Base-by-base conservation (phyloP, 2,113 vertebrate species). In the Chaetura pelagica region DNA sequence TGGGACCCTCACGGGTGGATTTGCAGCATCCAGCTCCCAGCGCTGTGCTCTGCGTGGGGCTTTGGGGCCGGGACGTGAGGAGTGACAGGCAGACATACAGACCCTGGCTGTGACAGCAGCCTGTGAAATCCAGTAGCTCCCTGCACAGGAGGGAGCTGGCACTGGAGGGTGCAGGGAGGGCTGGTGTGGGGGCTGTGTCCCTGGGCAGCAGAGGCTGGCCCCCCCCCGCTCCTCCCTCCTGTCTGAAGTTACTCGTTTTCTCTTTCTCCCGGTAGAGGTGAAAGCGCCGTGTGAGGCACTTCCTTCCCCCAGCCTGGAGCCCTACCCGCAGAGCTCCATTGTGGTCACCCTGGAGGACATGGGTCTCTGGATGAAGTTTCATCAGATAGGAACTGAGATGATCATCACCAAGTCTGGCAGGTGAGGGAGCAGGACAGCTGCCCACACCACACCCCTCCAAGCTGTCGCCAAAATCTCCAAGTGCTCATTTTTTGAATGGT, bases 361-460 rank as follows among this genome's bases (percentile, higher is more conserved):
- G 42, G 97, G 97, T 23, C 98, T 99, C 58, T 99, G 99, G 99
- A 98, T 97, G 89, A 97, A 98, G 73, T 99, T 99, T 90, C 97
- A 98, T 82, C 98, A 98, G 91, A 98, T 98, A 20, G 99, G 99
- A 64, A 99, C 99, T 0, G 99, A 99, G 96, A 99, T 99, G 99
- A 99, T 99, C 93, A 99, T 99, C 97, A 99, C 99, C 52, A 99
- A 99, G 68, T 98, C 99, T 0, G 99, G 99, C 93, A 97, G 99
- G 99, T 99, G 94, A 97, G 97, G 26, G 7, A 40, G 38, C 32
- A 40, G 72, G 15, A 46, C 16, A 79, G 20, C 88, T 86, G 84
- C 24, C n/a, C 12, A 12, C 20, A 12, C 44, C 10, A 2, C 21
- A 27, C 10, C 42, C 20, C 34, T 57, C 24, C 1, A 0, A 17